Evolutionary conservation across 2,888 invertebrate species (phyloP).

Genomic region (Campoplex nolae): DNA sequence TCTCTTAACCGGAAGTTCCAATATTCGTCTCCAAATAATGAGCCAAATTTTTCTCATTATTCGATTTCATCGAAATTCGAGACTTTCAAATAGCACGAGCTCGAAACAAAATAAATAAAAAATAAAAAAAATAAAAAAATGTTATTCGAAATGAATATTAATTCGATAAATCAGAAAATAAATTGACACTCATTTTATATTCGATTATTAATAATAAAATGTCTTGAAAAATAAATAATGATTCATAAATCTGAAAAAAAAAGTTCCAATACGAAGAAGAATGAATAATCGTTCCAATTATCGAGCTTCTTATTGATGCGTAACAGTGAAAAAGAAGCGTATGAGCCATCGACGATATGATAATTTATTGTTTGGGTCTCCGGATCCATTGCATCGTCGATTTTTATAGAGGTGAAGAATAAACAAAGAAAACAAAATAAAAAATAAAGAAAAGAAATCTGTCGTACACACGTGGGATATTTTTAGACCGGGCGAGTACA

Average conservation of each 20-base stretch:
- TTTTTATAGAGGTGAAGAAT: slow-evolving; percentile 34
- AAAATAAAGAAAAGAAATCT: slow-evolving; percentile 62
- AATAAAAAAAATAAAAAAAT: neutral
- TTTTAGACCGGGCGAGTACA: slow-evolving; percentile 67
- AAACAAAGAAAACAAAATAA: neutral
- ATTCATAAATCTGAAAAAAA: neutral
- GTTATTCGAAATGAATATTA: no score
- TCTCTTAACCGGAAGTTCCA: neutral
- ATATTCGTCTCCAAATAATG: no score
- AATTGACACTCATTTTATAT: no score
- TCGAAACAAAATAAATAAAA: neutral
- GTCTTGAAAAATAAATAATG: neutral
- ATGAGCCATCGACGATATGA: slow-evolving; percentile 12
- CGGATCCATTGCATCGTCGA: slow-evolving; percentile 31
- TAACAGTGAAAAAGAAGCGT: neutral
- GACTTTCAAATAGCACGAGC: neutral
- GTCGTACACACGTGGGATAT: slow-evolving; percentile 71
- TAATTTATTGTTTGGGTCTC: slow-evolving; percentile 41
- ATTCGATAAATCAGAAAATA: no score
- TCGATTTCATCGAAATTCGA: neutral
- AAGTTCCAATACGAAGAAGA: neutral
- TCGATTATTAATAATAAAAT: no score
- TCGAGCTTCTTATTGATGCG: neutral
- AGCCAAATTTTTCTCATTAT: neutral
- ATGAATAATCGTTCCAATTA: slow-evolving; percentile 5